A percentile compares a stretch with the other conserved stretches of the same genome.
phyloP scores from a whole-genome alignment of 2,113 vertebrate species.

The Menidia beryllina region DNA sequence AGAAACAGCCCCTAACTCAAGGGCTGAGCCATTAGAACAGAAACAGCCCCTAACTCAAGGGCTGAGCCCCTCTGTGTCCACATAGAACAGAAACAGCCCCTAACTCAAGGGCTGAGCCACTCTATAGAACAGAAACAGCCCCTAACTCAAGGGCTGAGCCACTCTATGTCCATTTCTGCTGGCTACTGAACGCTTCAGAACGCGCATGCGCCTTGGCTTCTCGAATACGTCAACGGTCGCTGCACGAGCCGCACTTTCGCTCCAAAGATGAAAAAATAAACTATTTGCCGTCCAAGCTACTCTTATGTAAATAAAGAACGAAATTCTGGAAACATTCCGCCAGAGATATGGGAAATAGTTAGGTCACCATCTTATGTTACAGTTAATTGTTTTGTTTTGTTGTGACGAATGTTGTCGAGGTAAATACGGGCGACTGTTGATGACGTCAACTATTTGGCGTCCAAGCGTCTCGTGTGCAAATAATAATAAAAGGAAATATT shows the following conservation, averaged over 20 bases:
- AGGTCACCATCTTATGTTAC: accelerated
- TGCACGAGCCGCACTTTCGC: constrained; percentile 50
- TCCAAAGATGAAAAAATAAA: too few species aligned
- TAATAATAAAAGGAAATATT: too few species aligned
- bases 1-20: too few species aligned
- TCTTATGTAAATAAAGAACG: not conserved
- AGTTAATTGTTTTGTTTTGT: not conserved
- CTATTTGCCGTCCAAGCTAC: not conserved
- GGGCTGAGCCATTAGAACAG: too few species aligned
- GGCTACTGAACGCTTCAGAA: constrained; percentile 32
- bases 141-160: too few species aligned
- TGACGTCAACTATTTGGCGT: constrained; percentile 17
- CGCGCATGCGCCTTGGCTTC: constrained; percentile 1
- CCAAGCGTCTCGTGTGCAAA: not conserved
- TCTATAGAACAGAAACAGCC: too few species aligned
- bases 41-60: too few species aligned
- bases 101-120: too few species aligned
- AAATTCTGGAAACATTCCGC: not conserved
- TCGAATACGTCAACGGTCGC: constrained; percentile 46
- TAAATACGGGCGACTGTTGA: not conserved
- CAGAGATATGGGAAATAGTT: not conserved
- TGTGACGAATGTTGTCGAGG: constrained; percentile 36
- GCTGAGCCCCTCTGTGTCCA: too few species aligned
- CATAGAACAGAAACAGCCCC: too few species aligned
- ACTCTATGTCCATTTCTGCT: too few species aligned